Evolutionary conservation across 2,888 invertebrate species (phyloP), one percentile per base, ranked within the genome.

Genomic region (Polymixis flavicincta): DNA sequence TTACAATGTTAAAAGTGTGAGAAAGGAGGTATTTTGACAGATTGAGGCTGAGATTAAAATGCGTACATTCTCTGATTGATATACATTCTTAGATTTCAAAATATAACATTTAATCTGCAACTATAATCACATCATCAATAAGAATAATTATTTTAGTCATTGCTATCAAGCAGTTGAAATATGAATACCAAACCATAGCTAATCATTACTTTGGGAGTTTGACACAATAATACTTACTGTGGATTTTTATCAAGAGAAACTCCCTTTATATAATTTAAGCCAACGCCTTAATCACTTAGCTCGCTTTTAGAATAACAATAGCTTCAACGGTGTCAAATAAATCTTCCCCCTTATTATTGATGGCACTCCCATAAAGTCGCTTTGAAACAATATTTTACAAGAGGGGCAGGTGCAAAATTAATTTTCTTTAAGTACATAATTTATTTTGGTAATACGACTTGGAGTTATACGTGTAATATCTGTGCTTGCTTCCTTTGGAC

Each of bases 281-380:
- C 9, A 55, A 5, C 11, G 7, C n/a, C 28, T 60, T 80, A 55
- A 78, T 71, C 42, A 75, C 60, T 71, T 59, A 45, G 45, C 17
- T 82, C 17, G 1, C 45, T 37, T 3, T 71, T 57, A 48, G 9
- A 82, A 81, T 63, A 50, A 78, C 61, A 78, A 80, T 71, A 57
- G 37, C 48, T 60, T 48, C 25, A 37, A 48, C 52, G 61, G 17
- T 68, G 50, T 59, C 50, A 80, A 74, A 76, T 71, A 65, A 71
- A 76, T 81, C 67, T 68, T 64, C 60, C 45, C 71, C 57, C 63
- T 68, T 57, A 66, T 82, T 86, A 86, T 86, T 80, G 73, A 82
- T 78, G 65, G 45, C 37, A 19, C 48, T 60, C 67, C 52, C 72
- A 25, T 69, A 37, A 68, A 61, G 55, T 57, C 37, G 32, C 70